A percentile compares a stretch with the other conserved stretches of the same genome.
These are phyloP conservation scores for Cacatua alba DNA, from an alignment of 2,113 vertebrate species.

Conservation along the genomic window DNA sequence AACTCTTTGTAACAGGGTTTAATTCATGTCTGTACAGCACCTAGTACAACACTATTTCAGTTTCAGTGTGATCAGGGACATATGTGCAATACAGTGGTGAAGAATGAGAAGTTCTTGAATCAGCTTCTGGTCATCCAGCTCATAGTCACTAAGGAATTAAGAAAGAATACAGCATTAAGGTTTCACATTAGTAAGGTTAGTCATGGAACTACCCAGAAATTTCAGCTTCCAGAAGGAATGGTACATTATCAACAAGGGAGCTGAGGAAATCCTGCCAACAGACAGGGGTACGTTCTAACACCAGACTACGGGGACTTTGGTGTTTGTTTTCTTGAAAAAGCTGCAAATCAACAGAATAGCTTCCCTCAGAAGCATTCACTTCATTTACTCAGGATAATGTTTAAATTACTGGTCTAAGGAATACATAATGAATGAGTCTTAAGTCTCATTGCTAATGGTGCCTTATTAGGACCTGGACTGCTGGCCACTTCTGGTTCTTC, in stretches of 20 bases:
- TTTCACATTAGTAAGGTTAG: not conserved
- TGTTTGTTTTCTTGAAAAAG: not conserved
- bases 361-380: not conserved
- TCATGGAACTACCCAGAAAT: not conserved
- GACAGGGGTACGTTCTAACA: not conserved
- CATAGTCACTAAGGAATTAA: not conserved
- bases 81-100: not conserved
- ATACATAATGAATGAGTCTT: not conserved
- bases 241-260: not conserved
- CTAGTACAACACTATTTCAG: not conserved
- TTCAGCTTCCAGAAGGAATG: not conserved
- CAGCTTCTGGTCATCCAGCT: not conserved
- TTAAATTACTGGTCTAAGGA: not conserved
- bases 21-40: not conserved
- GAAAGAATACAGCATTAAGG: not conserved
- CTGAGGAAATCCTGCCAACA: not conserved
- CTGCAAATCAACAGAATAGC: not conserved
- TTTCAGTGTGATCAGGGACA: not conserved
- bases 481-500: not conserved
- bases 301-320: not conserved
- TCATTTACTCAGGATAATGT: not conserved
- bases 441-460: not conserved
- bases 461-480: not conserved
- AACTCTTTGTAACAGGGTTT: not conserved
- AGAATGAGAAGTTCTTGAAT: not conserved